A percentile compares a stretch with the other conserved stretches of the same genome.
Evolutionary conservation across 1,140 invertebrate genomes (phyloP).

Genomic region (Saxidomus purpurata): DNA sequence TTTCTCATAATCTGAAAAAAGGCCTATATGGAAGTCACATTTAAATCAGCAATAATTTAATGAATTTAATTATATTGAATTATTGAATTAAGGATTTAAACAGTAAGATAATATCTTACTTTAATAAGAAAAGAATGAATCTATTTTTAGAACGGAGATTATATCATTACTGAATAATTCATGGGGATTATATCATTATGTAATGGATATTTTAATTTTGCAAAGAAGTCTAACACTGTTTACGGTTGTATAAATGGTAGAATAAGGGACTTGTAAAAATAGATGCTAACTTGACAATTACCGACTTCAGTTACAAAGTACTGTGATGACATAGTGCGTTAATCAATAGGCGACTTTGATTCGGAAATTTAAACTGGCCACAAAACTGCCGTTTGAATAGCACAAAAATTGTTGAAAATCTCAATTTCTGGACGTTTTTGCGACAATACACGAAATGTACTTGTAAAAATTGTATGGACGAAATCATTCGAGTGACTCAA

Average conservation of each 20-base stretch:
- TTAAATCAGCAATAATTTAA: no score
- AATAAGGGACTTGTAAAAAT: background rate
- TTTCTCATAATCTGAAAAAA: no score
- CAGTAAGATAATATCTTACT: no score
- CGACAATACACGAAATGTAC: slow-evolving; percentile 5
- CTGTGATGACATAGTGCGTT: background rate
- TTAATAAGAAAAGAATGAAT: no score
- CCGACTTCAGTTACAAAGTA: background rate
- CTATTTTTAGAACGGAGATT: no score
- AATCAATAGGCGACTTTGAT: slow-evolving; percentile 14
- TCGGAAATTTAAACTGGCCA: background rate
- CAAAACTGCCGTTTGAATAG: background rate
- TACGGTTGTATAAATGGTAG: background rate
- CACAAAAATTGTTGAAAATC: background rate
- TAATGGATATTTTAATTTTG: no score
- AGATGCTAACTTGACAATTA: slow-evolving; percentile 11
- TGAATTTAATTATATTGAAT: no score
- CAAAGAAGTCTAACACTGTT: no score
- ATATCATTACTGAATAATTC: no score
- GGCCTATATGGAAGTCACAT: no score
- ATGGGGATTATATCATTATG: no score
- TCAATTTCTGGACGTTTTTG: background rate
- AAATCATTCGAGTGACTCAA: background rate
- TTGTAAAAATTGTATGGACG: slow-evolving; percentile 8
- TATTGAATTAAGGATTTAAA: no score